phyloP scores from a whole-genome alignment of 2,113 vertebrate genomes.

The Nibea albiflora region DNA sequence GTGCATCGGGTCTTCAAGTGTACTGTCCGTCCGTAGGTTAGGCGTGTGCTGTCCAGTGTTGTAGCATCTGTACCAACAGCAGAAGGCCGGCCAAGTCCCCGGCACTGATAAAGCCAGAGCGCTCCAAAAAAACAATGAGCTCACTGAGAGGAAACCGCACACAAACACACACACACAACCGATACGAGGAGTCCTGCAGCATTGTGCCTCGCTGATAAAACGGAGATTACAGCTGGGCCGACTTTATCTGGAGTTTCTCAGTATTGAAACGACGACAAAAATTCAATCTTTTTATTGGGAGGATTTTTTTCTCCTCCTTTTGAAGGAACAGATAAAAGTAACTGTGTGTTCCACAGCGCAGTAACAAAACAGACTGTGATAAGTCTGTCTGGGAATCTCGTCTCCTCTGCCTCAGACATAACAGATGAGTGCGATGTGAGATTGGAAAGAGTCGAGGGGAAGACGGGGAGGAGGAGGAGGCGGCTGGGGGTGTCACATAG shows the following conservation, averaged over 20 bases:
- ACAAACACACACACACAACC: conserved; percentile 3
- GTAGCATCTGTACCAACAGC: conserved; percentile 19
- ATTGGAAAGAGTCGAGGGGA: conserved; percentile 36
- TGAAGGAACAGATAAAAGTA: conserved; percentile 52
- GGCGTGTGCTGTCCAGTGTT: background rate
- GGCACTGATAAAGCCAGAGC: conserved; percentile 20
- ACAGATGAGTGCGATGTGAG: conserved; percentile 68
- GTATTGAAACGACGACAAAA: conserved; percentile 23
- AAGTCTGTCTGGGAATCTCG: conserved; percentile 82
- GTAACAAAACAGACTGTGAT: conserved; percentile 73
- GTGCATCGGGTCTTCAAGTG: background rate
- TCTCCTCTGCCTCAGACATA: conserved; percentile 80
- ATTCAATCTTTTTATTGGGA: conserved; percentile 43
- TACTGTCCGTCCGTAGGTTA: background rate
- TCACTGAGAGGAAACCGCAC: conserved; percentile 33
- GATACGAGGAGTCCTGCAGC: background rate
- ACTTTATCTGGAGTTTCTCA: conserved; percentile 53
- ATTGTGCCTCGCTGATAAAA: conserved; percentile 39
- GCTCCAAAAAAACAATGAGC: conserved; percentile 37
- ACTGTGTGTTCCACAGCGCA: conserved; percentile 52
- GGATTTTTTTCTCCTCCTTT: conserved; percentile 12
- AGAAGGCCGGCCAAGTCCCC: conserved; percentile 15
- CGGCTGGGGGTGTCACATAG: conserved; percentile 52
- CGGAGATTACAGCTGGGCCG: conserved; percentile 3
- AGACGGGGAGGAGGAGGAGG: conserved; percentile 33